phyloP scores from a whole-genome alignment of 2,113 vertebrate genomes.

The Bubo scandiacus region DNA sequence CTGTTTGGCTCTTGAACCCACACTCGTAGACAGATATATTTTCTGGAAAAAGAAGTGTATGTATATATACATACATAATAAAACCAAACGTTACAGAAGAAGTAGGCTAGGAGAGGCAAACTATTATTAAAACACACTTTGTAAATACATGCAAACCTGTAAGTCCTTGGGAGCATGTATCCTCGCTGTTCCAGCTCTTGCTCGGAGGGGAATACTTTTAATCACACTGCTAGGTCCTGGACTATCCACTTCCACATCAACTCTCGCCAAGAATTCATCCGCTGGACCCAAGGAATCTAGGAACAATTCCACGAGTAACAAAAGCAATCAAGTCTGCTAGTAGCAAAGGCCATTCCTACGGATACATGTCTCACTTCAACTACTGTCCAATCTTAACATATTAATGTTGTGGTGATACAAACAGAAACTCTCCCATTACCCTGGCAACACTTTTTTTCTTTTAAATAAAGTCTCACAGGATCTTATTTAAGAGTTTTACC shows the following conservation, averaged over 20 bases:
- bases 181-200: constrained; percentile 86
- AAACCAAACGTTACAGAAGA: background rate
- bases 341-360: background rate
- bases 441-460: background rate
- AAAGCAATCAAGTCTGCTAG: background rate
- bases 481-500: background rate
- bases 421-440: background rate
- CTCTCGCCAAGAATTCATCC: constrained; percentile 86
- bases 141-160: constrained; percentile 76
- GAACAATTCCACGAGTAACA: background rate
- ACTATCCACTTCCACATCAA: constrained; percentile 92
- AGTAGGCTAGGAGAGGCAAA: background rate
- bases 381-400: background rate
- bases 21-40: constrained; percentile 74
- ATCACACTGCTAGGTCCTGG: constrained; percentile 87
- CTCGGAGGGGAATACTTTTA: constrained; percentile 82
- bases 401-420: background rate
- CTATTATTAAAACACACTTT: background rate
- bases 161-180: constrained; percentile 90
- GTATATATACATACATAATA: background rate
- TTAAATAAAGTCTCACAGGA: background rate
- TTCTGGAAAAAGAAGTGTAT: constrained; percentile 72
- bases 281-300: constrained; percentile 81
- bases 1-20: constrained; percentile 80
- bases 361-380: background rate